Conservation (phyloP, 2,113 vertebrate genomes). For the Microtus richardsoni region DNA sequence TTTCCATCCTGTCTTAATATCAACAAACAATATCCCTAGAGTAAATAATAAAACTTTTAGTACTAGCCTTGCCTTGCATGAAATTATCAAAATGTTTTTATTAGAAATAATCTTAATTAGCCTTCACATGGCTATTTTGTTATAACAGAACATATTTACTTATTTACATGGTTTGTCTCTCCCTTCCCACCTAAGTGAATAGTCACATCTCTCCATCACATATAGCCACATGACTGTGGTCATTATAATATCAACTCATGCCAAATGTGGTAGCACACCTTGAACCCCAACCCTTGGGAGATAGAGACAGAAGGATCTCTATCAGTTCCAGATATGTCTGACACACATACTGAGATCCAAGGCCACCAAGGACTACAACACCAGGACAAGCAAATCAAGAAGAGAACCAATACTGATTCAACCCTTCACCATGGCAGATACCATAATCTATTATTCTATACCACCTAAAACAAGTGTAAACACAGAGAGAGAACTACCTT, state of each 20-base stretch:
- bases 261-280: not conserved
- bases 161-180: not conserved
- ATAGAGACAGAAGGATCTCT: not conserved
- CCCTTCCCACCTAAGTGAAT: not conserved
- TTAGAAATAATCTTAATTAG: not conserved
- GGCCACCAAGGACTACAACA: not conserved
- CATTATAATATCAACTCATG: too few relatives aligned
- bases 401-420: not conserved
- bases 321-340: not conserved
- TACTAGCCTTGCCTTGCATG: not conserved
- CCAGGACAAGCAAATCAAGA: not conserved
- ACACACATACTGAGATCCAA: not conserved
- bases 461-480: not conserved
- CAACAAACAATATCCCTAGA: not conserved
- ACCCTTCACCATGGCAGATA: not conserved
- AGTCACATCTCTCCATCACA: not conserved
- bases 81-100: not conserved
- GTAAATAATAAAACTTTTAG: not conserved
- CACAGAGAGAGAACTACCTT: not conserved
- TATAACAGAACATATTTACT: not conserved
- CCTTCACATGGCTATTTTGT: not conserved
- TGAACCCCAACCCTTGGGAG: not conserved
- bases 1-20: not conserved
- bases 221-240: rapidly evolving
- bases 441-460: not conserved